These are phyloP conservation scores for Trichacis sp. DNA, from an alignment of 2,888 invertebrate genomes.

Conservation along the genomic window DNA sequence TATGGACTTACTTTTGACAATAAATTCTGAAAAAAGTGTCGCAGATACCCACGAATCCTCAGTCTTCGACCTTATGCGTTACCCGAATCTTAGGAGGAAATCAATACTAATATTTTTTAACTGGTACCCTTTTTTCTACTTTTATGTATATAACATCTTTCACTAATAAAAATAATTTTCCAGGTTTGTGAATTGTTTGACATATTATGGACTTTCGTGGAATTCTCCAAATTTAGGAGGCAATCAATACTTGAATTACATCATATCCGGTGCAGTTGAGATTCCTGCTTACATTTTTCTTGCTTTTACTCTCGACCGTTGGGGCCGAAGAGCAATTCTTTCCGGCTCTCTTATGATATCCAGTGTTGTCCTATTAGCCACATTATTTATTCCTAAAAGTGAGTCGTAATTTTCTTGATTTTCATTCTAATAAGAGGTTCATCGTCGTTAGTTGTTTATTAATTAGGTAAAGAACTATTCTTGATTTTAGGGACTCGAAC, in stretches of 20 bases:
- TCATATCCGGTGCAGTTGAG: constrained; percentile 82
- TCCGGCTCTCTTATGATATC: constrained; percentile 76
- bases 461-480: too few relatives aligned
- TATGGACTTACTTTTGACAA: constrained; percentile 71
- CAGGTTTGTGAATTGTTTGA: constrained; percentile 82
- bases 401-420: constrained; percentile 48
- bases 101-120: constrained; percentile 79
- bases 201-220: constrained; percentile 84
- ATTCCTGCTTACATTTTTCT: constrained; percentile 79
- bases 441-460: too few relatives aligned
- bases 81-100: constrained; percentile 76
- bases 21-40: constrained; percentile 59
- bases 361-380: constrained; percentile 73
- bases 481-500: too few relatives aligned
- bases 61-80: constrained; percentile 74
- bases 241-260: constrained; percentile 80
- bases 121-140: too few relatives aligned
- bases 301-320: constrained; percentile 77
- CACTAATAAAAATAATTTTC: too few relatives aligned
- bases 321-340: constrained; percentile 78
- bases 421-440: too few relatives aligned
- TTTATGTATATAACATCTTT: too few relatives aligned
- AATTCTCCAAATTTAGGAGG: constrained; percentile 80
- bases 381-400: constrained; percentile 73
- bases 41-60: constrained; percentile 68